Percentiles rank a stretch among this genome's conserved stretches.
These are phyloP conservation scores for Tetramorium alpestre DNA, from an alignment of 1,140 invertebrate species.

Conservation along the genomic window DNA sequence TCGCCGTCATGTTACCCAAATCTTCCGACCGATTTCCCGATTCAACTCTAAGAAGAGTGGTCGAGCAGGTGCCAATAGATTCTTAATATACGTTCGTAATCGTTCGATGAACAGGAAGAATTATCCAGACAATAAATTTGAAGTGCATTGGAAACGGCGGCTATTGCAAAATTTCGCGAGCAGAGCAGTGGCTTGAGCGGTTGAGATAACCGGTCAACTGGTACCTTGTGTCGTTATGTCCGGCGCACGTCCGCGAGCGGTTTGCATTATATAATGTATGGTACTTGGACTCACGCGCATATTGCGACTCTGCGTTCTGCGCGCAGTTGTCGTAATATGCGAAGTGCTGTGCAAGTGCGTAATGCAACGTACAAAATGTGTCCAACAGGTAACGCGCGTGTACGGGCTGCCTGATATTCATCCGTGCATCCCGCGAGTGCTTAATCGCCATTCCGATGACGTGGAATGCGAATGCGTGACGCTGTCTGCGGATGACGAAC, in stretches of 20 bases:
- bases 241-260: slow-evolving; percentile 1
- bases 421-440: background rate
- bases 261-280: slow-evolving; percentile 46
- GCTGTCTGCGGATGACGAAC: background rate
- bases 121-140: slow-evolving; percentile 17
- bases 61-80: background rate
- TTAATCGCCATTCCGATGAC: slow-evolving; percentile 20
- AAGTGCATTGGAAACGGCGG: slow-evolving; percentile 34
- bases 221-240: slow-evolving; percentile 33
- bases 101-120: slow-evolving; percentile 1
- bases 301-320: background rate
- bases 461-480: background rate
- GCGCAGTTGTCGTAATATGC: slow-evolving; percentile 11
- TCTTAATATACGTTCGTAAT: background rate
- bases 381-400: slow-evolving; percentile 45
- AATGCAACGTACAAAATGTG: slow-evolving; percentile 3
- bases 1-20: background rate
- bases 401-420: background rate
- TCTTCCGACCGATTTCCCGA: background rate
- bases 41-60: background rate
- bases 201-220: slow-evolving; percentile 56
- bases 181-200: background rate
- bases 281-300: background rate
- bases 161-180: slow-evolving; percentile 21
- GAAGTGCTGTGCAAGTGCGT: slow-evolving; percentile 7